phyloP scores from a whole-genome alignment of 2,113 vertebrate genomes.

The Cottus gobio region DNA sequence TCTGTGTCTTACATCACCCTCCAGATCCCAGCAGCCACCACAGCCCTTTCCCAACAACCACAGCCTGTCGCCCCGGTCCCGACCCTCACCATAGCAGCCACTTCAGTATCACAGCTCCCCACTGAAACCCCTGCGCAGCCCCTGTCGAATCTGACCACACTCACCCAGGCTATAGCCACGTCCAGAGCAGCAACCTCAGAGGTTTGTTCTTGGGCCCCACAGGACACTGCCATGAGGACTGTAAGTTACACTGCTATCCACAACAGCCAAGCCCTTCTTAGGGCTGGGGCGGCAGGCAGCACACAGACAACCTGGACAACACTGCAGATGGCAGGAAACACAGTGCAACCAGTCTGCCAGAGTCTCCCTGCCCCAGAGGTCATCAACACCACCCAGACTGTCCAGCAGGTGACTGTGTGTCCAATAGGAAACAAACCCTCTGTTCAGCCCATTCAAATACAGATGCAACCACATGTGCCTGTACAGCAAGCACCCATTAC shows the following conservation, averaged over 20 bases:
- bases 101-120: slow-evolving; percentile 54
- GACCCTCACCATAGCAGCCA: slow-evolving; percentile 57
- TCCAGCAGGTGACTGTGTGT: slow-evolving; percentile 80
- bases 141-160: slow-evolving; percentile 38
- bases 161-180: slow-evolving; percentile 45
- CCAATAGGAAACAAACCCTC: slow-evolving; percentile 82
- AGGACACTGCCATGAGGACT: slow-evolving; percentile 56
- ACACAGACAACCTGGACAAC: slow-evolving; percentile 99
- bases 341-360: slow-evolving; percentile 94
- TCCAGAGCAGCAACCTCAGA: slow-evolving; percentile 45
- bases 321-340: slow-evolving; percentile 93
- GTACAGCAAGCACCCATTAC: slow-evolving; percentile 74
- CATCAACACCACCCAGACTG: slow-evolving; percentile 60
- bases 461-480: slow-evolving; percentile 82
- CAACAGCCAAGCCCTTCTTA: slow-evolving; percentile 71
- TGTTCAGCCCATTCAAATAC: slow-evolving; percentile 82
- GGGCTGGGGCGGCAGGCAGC: slow-evolving; percentile 82
- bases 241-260: slow-evolving; percentile 70
- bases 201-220: slow-evolving; percentile 49
- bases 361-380: slow-evolving; percentile 74
- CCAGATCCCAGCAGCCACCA: slow-evolving; percentile 77
- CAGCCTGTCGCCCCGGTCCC: slow-evolving; percentile 64
- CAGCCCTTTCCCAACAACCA: slow-evolving; percentile 67
- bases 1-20: slow-evolving; percentile 84
- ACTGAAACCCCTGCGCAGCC: slow-evolving; percentile 35